These are phyloP conservation scores for Ptilodon capucinus DNA, from an alignment of 2,888 invertebrate genomes.

Conservation along the genomic window DNA sequence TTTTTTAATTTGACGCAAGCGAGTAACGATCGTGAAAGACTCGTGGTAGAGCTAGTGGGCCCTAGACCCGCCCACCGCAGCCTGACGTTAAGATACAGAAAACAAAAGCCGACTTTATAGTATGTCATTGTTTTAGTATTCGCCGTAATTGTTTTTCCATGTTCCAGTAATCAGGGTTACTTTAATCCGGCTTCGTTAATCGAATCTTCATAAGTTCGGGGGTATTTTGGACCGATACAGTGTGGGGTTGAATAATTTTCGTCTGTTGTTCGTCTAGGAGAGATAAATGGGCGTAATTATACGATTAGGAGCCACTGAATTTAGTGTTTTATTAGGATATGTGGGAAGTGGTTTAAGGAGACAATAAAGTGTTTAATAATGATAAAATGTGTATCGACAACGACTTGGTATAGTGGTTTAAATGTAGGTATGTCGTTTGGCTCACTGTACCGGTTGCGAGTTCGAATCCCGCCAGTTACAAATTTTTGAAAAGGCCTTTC, in stretches of 20 bases:
- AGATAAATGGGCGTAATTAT: slow-evolving; percentile 66
- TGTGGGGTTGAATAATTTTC: slow-evolving; percentile 51
- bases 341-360: slow-evolving; percentile 13
- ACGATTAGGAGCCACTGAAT: slow-evolving; percentile 40
- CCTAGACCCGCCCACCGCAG: slow-evolving; percentile 64
- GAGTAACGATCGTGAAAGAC: no score
- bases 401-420: no score
- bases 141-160: slow-evolving; percentile 80
- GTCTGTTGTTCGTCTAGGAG: slow-evolving; percentile 58
- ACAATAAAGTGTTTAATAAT: no score
- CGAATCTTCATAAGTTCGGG: slow-evolving; percentile 70
- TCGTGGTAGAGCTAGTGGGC: no score
- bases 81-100: slow-evolving; percentile 65
- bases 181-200: slow-evolving; percentile 69
- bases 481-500: no score
- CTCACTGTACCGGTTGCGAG: no score
- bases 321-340: slow-evolving; percentile 36
- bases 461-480: no score
- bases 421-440: no score
- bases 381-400: no score
- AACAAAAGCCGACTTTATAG: slow-evolving; percentile 74
- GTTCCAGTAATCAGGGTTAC: slow-evolving; percentile 66
- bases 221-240: slow-evolving; percentile 34
- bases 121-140: slow-evolving; percentile 73
- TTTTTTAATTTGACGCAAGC: no score